Percentiles rank a stretch among this genome's conserved stretches.
These are phyloP conservation scores for Bungarus multicinctus DNA, from an alignment of 2,113 vertebrate species.

Conservation along the genomic window DNA sequence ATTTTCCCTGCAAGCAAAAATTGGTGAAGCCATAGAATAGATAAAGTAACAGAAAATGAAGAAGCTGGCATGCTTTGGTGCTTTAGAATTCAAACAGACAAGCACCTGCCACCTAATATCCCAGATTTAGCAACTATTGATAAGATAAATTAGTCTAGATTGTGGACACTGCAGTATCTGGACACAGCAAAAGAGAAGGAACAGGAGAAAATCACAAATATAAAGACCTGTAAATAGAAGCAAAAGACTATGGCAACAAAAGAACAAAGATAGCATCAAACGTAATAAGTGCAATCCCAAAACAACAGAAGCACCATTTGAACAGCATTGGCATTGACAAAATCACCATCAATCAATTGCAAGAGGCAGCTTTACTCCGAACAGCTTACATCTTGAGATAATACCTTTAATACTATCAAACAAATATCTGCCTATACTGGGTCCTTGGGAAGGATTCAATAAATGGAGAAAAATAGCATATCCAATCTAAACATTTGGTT, in stretches of 20 bases:
- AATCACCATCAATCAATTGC: background rate
- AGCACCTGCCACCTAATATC: background rate
- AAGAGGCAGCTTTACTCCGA: background rate
- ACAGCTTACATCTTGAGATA: background rate
- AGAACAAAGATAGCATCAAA: background rate
- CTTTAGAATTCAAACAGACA: background rate
- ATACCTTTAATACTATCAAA: background rate
- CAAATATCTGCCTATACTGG: background rate
- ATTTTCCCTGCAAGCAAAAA: background rate
- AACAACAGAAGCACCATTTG: background rate
- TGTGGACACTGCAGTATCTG: background rate
- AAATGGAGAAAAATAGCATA: too few species aligned
- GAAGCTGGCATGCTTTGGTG: background rate
- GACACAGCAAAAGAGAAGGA: background rate
- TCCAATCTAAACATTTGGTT: too few species aligned
- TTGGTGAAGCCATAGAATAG: background rate
- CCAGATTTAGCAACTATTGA: too few species aligned
- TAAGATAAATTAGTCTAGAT: background rate
- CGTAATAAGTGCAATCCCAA: background rate
- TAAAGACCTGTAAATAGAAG: background rate
- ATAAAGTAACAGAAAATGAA: background rate
- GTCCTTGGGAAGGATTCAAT: background rate
- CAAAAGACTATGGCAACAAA: background rate
- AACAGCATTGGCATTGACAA: background rate
- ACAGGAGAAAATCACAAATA: background rate